Evolutionary conservation across 1,140 invertebrate species (phyloP).

Genomic region (Megalonaias nervosa): DNA sequence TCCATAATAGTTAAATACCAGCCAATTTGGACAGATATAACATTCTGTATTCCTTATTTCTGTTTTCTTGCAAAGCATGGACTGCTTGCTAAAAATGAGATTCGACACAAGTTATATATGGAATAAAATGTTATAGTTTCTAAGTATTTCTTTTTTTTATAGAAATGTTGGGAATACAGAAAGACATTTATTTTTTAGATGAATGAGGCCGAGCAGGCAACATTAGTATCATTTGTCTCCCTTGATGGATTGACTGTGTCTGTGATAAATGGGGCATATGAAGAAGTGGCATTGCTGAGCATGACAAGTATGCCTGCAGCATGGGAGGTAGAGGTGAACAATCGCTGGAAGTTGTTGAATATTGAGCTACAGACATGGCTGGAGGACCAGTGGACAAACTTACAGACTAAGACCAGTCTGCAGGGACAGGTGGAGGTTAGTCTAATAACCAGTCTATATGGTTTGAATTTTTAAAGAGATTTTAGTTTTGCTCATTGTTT

Average conservation of each 20-base stretch:
- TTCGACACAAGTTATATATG: too few species aligned
- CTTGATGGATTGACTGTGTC: conserved; percentile 82
- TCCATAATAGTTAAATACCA: too few species aligned
- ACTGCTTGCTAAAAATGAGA: too few species aligned
- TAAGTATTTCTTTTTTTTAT: too few species aligned
- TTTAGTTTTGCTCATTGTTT: too few species aligned
- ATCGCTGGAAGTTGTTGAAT: conserved; percentile 82
- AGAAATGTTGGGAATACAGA: too few species aligned
- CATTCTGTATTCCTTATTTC: too few species aligned
- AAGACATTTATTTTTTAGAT: conserved; percentile 68
- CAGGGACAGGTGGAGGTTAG: conserved; percentile 77
- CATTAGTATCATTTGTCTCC: conserved; percentile 81
- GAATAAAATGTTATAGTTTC: too few species aligned
- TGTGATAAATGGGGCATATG: conserved; percentile 70
- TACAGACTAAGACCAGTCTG: conserved; percentile 80
- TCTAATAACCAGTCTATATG: too few species aligned
- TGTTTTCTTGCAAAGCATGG: too few species aligned
- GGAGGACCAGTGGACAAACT: conserved; percentile 83
- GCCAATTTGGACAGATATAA: too few species aligned
- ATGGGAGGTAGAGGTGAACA: conserved; percentile 87
- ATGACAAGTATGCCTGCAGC: conserved; percentile 80
- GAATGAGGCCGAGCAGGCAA: conserved; percentile 81
- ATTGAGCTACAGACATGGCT: conserved; percentile 85
- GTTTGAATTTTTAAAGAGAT: too few species aligned
- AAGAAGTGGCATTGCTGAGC: conserved; percentile 80